Evolutionary conservation across 2,797 vertebrate species (phyloP).

Genomic region (Otus scops): DNA sequence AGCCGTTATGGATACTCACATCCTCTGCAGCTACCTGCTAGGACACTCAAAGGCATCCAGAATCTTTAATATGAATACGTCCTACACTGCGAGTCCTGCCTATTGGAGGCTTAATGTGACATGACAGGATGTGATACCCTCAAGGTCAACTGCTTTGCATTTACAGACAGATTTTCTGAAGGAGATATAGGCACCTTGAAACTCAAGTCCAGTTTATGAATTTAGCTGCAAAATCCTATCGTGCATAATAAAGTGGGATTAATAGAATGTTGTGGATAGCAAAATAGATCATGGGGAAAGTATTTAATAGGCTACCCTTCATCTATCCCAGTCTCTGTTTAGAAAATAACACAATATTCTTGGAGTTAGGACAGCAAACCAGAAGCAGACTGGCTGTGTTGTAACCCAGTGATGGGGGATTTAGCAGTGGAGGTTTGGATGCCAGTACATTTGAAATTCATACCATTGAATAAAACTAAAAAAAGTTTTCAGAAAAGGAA

Average conservation of each 20-base stretch:
- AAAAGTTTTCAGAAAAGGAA: background rate
- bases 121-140: background rate
- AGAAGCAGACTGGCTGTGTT: background rate
- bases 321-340: background rate
- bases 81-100: background rate
- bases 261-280: background rate
- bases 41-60: background rate
- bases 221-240: background rate
- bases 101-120: background rate
- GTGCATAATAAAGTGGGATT: background rate
- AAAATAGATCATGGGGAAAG: background rate
- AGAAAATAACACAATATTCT: background rate
- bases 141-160: background rate
- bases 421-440: background rate
- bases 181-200: background rate
- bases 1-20: background rate
- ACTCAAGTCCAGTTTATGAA: background rate
- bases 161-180: background rate
- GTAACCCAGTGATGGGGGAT: background rate
- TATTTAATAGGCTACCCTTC: background rate
- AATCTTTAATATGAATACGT: background rate
- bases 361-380: background rate
- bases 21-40: background rate
- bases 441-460: background rate
- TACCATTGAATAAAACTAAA: background rate